Conservation (phyloP, 2,797 vertebrate species). For the Sparus aurata region DNA sequence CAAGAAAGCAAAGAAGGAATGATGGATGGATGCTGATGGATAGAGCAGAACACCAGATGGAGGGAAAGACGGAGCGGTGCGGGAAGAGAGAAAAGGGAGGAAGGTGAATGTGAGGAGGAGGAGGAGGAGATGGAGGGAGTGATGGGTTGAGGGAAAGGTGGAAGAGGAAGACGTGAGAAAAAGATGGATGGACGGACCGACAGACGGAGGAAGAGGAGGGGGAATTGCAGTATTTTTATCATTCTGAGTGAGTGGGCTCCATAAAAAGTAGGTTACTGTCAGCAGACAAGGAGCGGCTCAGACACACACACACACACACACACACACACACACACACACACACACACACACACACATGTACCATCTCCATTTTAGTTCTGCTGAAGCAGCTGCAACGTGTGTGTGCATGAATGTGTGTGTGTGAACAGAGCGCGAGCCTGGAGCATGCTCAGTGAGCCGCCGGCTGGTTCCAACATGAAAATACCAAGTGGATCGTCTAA, state of each 20-base stretch:
- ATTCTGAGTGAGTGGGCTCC: conserved; percentile 73
- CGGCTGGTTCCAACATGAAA: conserved; percentile 59
- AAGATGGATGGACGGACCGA: conserved; percentile 31
- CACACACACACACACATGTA: conserved; percentile 48
- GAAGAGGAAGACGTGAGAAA: conserved; percentile 5
- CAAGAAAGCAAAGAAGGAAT: background rate
- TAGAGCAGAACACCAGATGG: background rate
- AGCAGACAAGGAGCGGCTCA: conserved; percentile 60
- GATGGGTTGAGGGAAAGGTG: background rate
- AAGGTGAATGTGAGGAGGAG: background rate
- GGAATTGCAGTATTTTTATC: conserved; percentile 75
- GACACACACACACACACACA: conserved; percentile 35
- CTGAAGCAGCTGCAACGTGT: conserved; percentile 67
- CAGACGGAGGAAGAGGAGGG: conserved; percentile 29
- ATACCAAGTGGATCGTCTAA: conserved; percentile 58
- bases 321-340: conserved; percentile 36
- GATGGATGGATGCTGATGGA: background rate
- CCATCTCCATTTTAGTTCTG: conserved; percentile 70
- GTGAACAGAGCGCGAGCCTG: conserved; percentile 2
- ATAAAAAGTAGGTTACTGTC: conserved; percentile 81
- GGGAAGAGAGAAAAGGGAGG: background rate
- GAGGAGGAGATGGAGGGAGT: background rate
- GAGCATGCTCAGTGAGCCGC: conserved; percentile 63
- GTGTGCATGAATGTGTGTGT: conserved; percentile 16
- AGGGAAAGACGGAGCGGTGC: conserved; percentile 2